Percentiles rank a stretch among this genome's conserved stretches.
These are phyloP conservation scores for Tinea semifulvella DNA, from an alignment of 2,888 invertebrate genomes.

Conservation along the genomic window DNA sequence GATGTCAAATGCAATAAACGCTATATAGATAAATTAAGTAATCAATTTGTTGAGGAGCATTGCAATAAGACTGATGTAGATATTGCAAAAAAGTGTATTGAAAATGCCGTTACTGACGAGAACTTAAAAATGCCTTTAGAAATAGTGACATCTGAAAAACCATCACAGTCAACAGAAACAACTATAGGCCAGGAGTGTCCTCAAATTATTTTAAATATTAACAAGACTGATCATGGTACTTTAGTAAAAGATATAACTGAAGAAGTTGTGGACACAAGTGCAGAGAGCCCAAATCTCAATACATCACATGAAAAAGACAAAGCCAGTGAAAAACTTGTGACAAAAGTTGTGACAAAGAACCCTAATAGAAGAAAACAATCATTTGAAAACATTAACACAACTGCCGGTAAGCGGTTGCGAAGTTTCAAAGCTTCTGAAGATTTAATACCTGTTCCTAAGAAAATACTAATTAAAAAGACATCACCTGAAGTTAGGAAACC, in stretches of 20 bases:
- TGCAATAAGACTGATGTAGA: conserved; percentile 10
- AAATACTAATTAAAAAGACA: conserved; percentile 39
- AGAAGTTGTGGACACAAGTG: conserved; percentile 28
- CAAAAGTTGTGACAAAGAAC: conserved; percentile 13
- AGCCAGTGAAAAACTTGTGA: conserved; percentile 26
- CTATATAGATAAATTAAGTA: background rate
- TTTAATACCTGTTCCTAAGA: conserved; percentile 29
- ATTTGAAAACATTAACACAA: conserved; percentile 32
- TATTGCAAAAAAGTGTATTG: background rate
- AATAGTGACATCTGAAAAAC: conserved; percentile 49
- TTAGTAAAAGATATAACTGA: conserved; percentile 60
- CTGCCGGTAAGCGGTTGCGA: conserved; percentile 48
- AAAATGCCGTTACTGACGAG: background rate
- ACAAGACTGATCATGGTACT: conserved; percentile 66
- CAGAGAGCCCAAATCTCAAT: conserved; percentile 29
- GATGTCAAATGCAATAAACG: no score
- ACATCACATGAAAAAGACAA: background rate
- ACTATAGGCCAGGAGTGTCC: conserved; percentile 62
- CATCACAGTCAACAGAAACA: conserved; percentile 34
- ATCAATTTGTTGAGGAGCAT: conserved; percentile 3
- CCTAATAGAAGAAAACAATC: conserved; percentile 8
- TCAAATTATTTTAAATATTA: conserved; percentile 71
- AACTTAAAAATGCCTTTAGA: conserved; percentile 43
- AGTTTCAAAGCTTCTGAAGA: conserved; percentile 52
- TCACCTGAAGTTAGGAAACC: conserved; percentile 34